These are phyloP conservation scores for Aplochiton taeniatus DNA, from an alignment of 2,797 vertebrate genomes.

Conservation along the genomic window DNA sequence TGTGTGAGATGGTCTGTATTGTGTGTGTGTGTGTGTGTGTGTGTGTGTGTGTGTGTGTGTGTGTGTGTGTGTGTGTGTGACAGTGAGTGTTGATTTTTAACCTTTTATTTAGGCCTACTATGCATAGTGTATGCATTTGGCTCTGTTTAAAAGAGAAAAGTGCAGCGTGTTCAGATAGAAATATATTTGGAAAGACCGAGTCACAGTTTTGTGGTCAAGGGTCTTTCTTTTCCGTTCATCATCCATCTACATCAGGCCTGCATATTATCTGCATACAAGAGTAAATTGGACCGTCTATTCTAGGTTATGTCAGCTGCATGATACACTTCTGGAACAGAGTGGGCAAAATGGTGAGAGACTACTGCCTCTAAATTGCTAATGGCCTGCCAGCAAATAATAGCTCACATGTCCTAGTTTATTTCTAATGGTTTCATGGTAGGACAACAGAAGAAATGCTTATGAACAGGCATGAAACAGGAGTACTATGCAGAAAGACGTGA, in stretches of 20 bases:
- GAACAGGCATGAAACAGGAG: conserved; percentile 3
- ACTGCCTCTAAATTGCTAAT: not conserved
- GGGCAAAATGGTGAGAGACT: conserved; percentile 10
- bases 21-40: too few species aligned
- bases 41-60: too few species aligned
- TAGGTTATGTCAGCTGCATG: conserved; percentile 29
- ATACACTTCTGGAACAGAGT: not conserved
- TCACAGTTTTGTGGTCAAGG: too few species aligned
- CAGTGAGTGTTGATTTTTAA: too few species aligned
- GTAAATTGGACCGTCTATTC: conserved; percentile 1
- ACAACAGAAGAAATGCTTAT: conserved; percentile 9
- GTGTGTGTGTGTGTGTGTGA: too few species aligned
- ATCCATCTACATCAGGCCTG: conserved; percentile 13
- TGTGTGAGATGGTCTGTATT: not conserved
- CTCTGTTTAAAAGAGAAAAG: too few species aligned
- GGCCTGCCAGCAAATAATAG: not conserved
- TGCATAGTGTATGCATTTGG: too few species aligned
- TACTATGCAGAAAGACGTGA: conserved; percentile 8
- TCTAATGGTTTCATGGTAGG: not conserved
- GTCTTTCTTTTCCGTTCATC: not conserved
- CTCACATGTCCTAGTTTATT: not conserved
- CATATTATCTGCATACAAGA: conserved; percentile 33
- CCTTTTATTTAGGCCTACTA: too few species aligned
- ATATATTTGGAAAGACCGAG: too few species aligned
- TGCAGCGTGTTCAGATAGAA: too few species aligned